Conservation (phyloP, 2,888 invertebrate species). For the Heteromyza rotundicornis region DNA sequence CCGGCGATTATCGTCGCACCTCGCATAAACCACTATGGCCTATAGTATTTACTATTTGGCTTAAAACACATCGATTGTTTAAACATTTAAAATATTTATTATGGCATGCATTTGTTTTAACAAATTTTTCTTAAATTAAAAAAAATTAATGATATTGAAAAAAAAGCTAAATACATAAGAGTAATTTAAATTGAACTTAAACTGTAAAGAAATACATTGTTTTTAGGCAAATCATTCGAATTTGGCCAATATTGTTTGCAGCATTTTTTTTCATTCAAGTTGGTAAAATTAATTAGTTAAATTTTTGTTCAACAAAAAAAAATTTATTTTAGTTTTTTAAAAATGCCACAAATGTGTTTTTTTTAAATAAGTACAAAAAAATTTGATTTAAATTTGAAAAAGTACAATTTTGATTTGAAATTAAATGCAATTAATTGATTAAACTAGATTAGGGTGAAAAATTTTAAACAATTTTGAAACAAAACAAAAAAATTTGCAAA, state of each 20-base stretch:
- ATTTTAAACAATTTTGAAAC: neutral
- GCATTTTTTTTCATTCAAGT: neutral
- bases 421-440: conserved; percentile 4
- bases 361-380: neutral
- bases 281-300: neutral
- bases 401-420: neutral
- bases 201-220: too few relatives aligned
- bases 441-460: conserved; percentile 20
- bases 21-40: too few relatives aligned
- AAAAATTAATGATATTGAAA: neutral
- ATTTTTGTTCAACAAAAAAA: neutral
- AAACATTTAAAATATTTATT: too few relatives aligned
- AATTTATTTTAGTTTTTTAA: neutral
- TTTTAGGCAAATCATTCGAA: too few relatives aligned
- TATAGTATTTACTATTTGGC: too few relatives aligned
- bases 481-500: conserved; percentile 11
- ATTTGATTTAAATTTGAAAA: conserved; percentile 1
- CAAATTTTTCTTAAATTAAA: conserved; percentile 15
- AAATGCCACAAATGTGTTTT: conserved; percentile 1
- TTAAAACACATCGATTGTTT: too few relatives aligned
- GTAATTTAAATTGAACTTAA: too few relatives aligned
- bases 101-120: conserved; percentile 19
- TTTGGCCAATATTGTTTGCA: neutral
- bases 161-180: neutral
- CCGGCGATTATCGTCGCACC: too few relatives aligned